A percentile compares a stretch with the other conserved stretches of the same genome.
These are phyloP conservation scores for Paraescarpia echinospica DNA, from an alignment of 1,140 invertebrate genomes.

Conservation along the genomic window DNA sequence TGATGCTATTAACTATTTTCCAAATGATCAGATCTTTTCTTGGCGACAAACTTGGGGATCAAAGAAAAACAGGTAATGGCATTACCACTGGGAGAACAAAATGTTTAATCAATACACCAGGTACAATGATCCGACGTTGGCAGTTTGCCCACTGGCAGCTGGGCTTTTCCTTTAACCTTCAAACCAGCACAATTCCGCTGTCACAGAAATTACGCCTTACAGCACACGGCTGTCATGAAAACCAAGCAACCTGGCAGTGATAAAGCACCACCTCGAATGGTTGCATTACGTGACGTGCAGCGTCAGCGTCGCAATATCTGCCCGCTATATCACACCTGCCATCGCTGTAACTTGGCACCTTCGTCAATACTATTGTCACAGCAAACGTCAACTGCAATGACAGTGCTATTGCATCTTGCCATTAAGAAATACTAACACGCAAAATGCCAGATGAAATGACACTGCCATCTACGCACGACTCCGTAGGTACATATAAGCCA, in stretches of 20 bases:
- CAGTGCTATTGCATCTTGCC: background rate
- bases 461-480: background rate
- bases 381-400: background rate
- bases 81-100: too few relatives aligned
- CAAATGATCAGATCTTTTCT: background rate
- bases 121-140: background rate
- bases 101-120: background rate
- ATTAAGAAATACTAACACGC: conserved; percentile 1
- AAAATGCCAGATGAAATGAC: background rate
- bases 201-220: background rate
- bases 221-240: background rate
- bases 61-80: too few relatives aligned
- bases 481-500: too few relatives aligned
- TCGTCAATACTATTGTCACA: background rate
- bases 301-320: background rate
- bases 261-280: background rate
- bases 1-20: background rate
- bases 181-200: background rate
- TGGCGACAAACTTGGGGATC: background rate
- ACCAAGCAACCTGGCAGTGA: background rate
- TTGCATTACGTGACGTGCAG: background rate
- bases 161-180: background rate
- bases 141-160: background rate
- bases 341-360: background rate
- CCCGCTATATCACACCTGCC: background rate